Percentiles rank a stretch among this genome's conserved stretches.
phyloP scores from a whole-genome alignment of 2,888 invertebrate genomes.

The Amiota minor region DNA sequence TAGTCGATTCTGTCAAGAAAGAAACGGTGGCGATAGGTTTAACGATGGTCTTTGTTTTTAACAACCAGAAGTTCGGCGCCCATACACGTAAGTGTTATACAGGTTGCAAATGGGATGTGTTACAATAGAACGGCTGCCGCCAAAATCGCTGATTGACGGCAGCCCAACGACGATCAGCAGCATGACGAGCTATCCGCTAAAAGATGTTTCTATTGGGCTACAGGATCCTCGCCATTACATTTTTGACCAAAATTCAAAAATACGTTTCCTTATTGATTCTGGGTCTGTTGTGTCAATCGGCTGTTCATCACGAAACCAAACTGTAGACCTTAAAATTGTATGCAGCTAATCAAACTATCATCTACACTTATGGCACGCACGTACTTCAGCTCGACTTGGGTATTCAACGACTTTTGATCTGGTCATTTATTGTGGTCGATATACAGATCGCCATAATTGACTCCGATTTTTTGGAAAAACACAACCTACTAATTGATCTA shows the following conservation, averaged over 20 bases:
- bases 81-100: no score
- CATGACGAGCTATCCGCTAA: not conserved
- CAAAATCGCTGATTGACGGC: not conserved
- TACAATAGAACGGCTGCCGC: not conserved
- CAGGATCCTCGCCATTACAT: not conserved
- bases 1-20: no score
- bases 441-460: no score
- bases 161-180: not conserved
- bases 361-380: no score
- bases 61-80: no score
- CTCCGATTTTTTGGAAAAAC: not conserved
- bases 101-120: not conserved
- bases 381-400: no score
- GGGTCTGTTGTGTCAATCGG: not conserved
- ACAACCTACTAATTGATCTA: not conserved
- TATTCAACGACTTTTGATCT: not conserved
- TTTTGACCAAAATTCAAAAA: not conserved
- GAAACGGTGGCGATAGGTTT: no score
- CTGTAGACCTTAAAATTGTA: no score
- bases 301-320: no score
- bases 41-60: no score
- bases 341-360: not conserved
- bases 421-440: not conserved
- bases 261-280: slow-evolving; percentile 3
- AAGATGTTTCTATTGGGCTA: not conserved